A percentile compares a stretch with the other conserved stretches of the same genome.
Evolutionary conservation across 2,888 invertebrate genomes (phyloP).

Genomic region (Pseudococcus jackbeardsleyi): DNA sequence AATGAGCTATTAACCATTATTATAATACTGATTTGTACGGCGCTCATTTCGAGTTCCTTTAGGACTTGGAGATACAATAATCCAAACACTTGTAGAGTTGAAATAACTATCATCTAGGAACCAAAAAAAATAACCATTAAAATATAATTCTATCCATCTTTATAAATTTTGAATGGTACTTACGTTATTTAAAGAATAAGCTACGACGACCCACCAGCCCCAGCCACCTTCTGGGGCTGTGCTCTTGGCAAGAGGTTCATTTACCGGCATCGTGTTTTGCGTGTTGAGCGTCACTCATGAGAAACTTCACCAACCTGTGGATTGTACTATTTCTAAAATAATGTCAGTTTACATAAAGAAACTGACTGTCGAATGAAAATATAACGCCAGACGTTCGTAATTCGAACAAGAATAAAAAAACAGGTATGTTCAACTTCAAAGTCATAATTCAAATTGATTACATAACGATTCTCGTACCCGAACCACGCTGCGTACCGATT

Average conservation of each 20-base stretch:
- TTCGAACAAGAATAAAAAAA: conserved; percentile 23
- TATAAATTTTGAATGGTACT: conserved; percentile 69
- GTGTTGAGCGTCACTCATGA: neutral
- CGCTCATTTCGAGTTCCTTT: conserved; percentile 6
- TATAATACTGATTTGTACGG: conserved; percentile 75
- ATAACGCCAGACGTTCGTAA: neutral
- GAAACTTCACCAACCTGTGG: neutral
- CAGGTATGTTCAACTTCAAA: conserved; percentile 35
- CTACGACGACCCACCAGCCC: conserved; percentile 82
- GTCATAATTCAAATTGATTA: conserved; percentile 30
- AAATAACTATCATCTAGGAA: conserved; percentile 77
- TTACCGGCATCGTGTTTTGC: conserved; percentile 11
- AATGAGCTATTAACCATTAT: conserved; percentile 79
- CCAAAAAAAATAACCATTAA: conserved; percentile 66
- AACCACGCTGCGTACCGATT: conserved; percentile 1
- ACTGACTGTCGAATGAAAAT: neutral
- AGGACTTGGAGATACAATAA: conserved; percentile 74
- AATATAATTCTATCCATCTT: neutral
- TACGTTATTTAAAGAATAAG: conserved; percentile 81
- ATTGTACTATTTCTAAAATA: neutral
- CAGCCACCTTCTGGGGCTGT: conserved; percentile 81
- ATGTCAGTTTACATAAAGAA: neutral
- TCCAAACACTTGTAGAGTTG: conserved; percentile 78
- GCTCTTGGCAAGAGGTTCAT: neutral
- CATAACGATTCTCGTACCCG: neutral